Evolutionary conservation across 2,888 invertebrate species (phyloP).

Genomic region (Drosophila aldrichi): DNA sequence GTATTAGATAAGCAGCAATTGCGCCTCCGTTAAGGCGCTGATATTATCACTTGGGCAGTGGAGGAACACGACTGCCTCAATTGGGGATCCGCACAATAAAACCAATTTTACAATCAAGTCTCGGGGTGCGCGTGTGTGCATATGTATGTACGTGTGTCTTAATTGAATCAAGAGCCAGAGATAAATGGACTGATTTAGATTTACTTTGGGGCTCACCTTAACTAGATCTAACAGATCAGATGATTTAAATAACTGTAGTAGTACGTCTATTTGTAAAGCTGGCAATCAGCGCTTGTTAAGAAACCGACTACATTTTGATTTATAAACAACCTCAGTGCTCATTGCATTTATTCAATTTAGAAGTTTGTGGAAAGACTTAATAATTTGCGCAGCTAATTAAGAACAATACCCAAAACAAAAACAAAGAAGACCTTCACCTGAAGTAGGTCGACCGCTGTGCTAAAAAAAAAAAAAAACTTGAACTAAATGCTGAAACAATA

Average conservation of each 20-base stretch:
- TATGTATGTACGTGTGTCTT: slow-evolving; percentile 32
- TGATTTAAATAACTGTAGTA: slow-evolving; percentile 22
- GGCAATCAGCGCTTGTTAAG: slow-evolving; percentile 46
- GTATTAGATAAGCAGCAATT: slow-evolving; percentile 32
- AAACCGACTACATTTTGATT: slow-evolving; percentile 30
- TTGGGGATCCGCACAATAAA: slow-evolving; percentile 66
- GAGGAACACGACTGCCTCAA: slow-evolving; percentile 48
- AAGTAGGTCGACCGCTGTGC: slow-evolving; percentile 56
- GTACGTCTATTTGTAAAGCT: slow-evolving; percentile 27
- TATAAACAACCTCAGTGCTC: slow-evolving; percentile 45
- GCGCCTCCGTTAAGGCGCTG: slow-evolving; percentile 25
- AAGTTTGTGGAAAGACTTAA: slow-evolving; percentile 16
- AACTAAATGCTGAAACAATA: background rate
- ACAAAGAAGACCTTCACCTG: slow-evolving; percentile 56
- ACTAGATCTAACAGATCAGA: slow-evolving; percentile 54
- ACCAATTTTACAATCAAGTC: slow-evolving; percentile 61
- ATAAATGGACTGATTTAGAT: slow-evolving; percentile 67
- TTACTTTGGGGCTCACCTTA: slow-evolving; percentile 70
- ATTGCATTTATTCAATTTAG: slow-evolving; percentile 69
- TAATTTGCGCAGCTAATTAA: slow-evolving; percentile 38
- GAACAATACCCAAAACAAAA: slow-evolving; percentile 17
- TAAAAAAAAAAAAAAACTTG: background rate
- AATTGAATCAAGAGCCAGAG: slow-evolving; percentile 70
- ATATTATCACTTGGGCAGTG: slow-evolving; percentile 20
- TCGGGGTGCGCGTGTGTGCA: slow-evolving; percentile 12